Evolutionary conservation across 2,113 vertebrate species (phyloP).

Genomic region (Trogon melanurus): DNA sequence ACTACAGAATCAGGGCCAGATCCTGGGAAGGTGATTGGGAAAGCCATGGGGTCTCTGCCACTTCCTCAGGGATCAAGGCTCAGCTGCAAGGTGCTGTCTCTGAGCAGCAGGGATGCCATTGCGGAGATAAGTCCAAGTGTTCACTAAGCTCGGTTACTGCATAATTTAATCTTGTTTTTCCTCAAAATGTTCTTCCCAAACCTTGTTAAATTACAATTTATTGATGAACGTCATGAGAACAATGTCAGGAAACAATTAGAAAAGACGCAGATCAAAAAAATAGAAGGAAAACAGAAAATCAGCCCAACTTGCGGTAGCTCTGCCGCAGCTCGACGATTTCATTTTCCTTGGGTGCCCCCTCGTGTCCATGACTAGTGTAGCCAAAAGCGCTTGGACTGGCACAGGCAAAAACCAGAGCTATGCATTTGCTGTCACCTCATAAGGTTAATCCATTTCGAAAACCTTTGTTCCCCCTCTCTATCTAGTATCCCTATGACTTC

Average conservation of each 20-base stretch:
- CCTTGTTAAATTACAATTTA: not conserved
- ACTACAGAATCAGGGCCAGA: not conserved
- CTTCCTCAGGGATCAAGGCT: not conserved
- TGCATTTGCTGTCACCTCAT: not conserved
- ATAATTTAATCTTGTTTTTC: not conserved
- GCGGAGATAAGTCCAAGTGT: not conserved
- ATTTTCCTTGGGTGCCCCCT: slow-evolving; percentile 56
- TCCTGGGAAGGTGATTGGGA: not conserved
- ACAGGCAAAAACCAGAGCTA: not conserved
- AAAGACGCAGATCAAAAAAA: accelerated
- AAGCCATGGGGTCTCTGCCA: not conserved
- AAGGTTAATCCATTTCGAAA: not conserved
- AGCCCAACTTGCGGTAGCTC: not conserved
- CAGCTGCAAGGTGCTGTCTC: not conserved
- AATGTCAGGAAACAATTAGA: not conserved
- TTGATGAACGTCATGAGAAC: not conserved
- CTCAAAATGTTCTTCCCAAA: not conserved
- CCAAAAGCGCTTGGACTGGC: not conserved
- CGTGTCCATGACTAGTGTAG: not conserved
- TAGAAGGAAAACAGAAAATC: not conserved
- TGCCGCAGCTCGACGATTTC: not conserved
- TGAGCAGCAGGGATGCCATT: not conserved
- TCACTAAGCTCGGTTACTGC: not conserved
- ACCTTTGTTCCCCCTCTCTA: not conserved
- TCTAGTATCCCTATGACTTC: not conserved